phyloP scores from a whole-genome alignment of 2,888 invertebrate genomes.

The Nesidiocoris tenuis region DNA sequence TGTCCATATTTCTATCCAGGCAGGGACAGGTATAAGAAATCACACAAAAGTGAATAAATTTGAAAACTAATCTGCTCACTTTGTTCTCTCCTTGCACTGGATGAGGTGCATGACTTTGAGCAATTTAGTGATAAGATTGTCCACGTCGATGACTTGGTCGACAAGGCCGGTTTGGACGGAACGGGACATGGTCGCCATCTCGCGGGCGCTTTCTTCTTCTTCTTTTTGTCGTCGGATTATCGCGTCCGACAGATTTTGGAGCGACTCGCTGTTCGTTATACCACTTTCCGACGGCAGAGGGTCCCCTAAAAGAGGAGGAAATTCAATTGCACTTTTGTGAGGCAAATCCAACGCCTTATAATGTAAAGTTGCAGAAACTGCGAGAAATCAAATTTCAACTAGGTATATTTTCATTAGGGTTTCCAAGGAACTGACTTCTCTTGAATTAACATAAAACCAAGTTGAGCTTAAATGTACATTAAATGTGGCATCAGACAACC shows the following conservation, averaged over 20 bases:
- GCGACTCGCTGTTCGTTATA: constrained; percentile 62
- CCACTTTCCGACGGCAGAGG: constrained; percentile 30
- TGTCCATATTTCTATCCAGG: too few relatives aligned
- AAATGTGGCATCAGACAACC: too few relatives aligned
- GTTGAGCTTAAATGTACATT: too few relatives aligned
- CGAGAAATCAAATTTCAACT: too few relatives aligned
- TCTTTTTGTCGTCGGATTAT: constrained; percentile 71
- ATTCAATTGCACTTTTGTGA: neutral
- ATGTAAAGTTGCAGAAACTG: too few relatives aligned
- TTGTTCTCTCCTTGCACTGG: constrained; percentile 32
- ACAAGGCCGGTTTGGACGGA: constrained; percentile 64
- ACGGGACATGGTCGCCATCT: constrained; percentile 50
- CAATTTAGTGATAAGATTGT: constrained; percentile 71
- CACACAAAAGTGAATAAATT: neutral
- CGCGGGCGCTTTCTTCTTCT: constrained; percentile 52
- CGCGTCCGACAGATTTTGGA: constrained; percentile 75
- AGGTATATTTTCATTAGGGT: too few relatives aligned
- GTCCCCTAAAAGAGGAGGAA: constrained; percentile 15
- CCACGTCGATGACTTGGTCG: constrained; percentile 73
- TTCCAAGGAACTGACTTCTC: too few relatives aligned
- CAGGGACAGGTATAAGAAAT: too few relatives aligned
- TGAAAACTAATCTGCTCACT: neutral
- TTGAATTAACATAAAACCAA: neutral
- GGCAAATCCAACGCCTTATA: too few relatives aligned
- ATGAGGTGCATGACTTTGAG: constrained; percentile 60